Percentiles rank a stretch among this genome's conserved stretches.
Conservation (phyloP, 2,888 invertebrate genomes). For the Cephus runcator region DNA sequence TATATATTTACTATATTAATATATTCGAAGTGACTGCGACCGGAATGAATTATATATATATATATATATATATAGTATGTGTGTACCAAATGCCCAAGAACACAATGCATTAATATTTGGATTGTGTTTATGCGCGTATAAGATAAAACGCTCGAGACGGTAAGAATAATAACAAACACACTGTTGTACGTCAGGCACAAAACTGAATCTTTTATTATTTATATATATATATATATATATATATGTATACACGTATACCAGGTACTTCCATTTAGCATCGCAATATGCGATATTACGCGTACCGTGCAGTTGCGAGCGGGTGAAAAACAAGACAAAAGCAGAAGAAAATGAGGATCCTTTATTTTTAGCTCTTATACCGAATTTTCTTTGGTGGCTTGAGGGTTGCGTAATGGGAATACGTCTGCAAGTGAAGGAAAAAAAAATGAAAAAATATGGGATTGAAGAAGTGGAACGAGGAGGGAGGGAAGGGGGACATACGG, state of each 20-base stretch:
- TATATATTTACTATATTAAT: neutral
- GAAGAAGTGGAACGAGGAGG: constrained; percentile 8
- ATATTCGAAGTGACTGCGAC: neutral
- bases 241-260: neutral
- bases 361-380: constrained; percentile 37
- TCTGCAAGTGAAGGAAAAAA: neutral
- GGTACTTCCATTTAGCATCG: constrained; percentile 16
- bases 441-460: constrained; percentile 19
- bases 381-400: constrained; percentile 41
- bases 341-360: constrained; percentile 19
- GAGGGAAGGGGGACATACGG: constrained; percentile 17
- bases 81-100: neutral
- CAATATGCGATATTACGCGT: constrained; percentile 1
- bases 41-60: neutral
- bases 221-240: constrained; percentile 27
- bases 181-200: constrained; percentile 46
- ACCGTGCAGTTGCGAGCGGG: neutral
- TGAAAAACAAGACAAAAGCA: neutral
- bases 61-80: neutral
- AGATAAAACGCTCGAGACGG: neutral
- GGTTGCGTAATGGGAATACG: constrained; percentile 25
- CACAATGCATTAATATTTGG: neutral
- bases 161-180: constrained; percentile 12
- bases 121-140: neutral
- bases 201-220: constrained; percentile 47